phyloP scores from a whole-genome alignment of 2,113 vertebrate species.

The Oryctolagus cuniculus region mOryCun1.1 NC_091453.1:30334501-30335000 shows the following conservation, averaged over 20 bases:
- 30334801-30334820: conserved; percentile 23
- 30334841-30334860: conserved; percentile 49
- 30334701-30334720: too few relatives aligned
- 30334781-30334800: conserved; percentile 46
- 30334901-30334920: not conserved
- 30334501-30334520: too few relatives aligned
- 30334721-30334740: not conserved
- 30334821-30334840: conserved; percentile 56
- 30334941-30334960: conserved; percentile 15
- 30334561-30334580: too few relatives aligned
- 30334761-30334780: not conserved
- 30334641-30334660: too few relatives aligned
- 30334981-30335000: conserved; percentile 48
- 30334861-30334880: conserved; percentile 17
- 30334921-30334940: conserved; percentile 30
- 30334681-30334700: too few relatives aligned
- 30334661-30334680: too few relatives aligned
- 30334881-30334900: conserved; percentile 37
- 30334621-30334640: too few relatives aligned
- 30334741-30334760: conserved; percentile 8
- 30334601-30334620: too few relatives aligned
- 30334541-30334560: too few relatives aligned
- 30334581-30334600: too few relatives aligned
- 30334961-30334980: conserved; percentile 27
- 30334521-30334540: too few relatives aligned